phyloP scores from a whole-genome alignment of 2,797 vertebrate genomes.

The Erethizon dorsatum region DNA sequence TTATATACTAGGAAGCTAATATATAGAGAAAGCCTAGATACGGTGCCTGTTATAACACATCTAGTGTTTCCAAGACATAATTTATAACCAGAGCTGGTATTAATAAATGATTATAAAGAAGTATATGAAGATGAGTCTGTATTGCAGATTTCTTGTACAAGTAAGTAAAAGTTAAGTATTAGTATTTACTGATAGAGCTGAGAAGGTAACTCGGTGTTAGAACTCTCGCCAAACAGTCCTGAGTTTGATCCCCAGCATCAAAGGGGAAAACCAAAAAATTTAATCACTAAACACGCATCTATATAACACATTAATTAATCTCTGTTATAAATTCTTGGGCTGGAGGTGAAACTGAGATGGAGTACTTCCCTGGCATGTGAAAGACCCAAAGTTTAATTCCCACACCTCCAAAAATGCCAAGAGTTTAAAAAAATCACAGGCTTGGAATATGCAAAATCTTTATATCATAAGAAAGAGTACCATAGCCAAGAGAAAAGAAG shows the following conservation, averaged over 20 bases:
- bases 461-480: background rate
- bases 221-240: no score
- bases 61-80: background rate
- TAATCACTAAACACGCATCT: background rate
- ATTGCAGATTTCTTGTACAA: background rate
- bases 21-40: background rate
- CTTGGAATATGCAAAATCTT: background rate
- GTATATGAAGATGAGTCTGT: background rate
- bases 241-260: background rate
- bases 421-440: background rate
- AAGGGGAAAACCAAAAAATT: background rate
- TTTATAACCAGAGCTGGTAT: background rate
- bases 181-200: background rate
- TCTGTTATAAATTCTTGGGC: background rate
- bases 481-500: background rate
- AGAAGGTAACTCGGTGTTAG: no score
- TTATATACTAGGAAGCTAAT: background rate
- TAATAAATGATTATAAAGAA: background rate
- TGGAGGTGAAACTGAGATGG: background rate
- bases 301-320: background rate
- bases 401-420: background rate
- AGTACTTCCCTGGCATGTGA: accelerated
- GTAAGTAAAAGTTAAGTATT: background rate
- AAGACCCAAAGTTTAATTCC: background rate
- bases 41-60: background rate